These are phyloP conservation scores for Ectemnius continuus DNA, from an alignment of 2,888 invertebrate species.

Conservation along the genomic window DNA sequence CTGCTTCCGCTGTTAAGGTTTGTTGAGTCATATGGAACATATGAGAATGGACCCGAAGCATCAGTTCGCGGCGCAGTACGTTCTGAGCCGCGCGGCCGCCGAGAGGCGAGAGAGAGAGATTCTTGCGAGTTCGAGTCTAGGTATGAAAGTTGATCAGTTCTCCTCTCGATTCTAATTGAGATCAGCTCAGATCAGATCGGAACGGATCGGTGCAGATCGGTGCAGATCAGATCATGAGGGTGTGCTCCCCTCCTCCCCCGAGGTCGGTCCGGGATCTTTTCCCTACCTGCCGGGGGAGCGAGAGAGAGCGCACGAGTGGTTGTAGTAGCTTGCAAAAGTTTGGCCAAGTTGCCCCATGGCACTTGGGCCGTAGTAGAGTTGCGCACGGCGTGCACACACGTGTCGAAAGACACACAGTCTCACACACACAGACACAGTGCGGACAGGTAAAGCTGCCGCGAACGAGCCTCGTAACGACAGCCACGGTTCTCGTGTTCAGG, in stretches of 20 bases:
- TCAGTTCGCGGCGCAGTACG: slow-evolving; percentile 96
- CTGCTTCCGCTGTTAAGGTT: slow-evolving; percentile 81
- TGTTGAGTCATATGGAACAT: slow-evolving; percentile 96
- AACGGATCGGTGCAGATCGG: neutral
- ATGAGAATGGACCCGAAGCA: slow-evolving; percentile 98
- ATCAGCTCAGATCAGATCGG: neutral
- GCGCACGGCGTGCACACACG: too few species aligned
- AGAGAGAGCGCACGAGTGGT: too few species aligned
- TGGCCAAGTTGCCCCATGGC: too few species aligned
- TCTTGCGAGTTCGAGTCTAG: slow-evolving; percentile 79
- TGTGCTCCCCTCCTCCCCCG: neutral
- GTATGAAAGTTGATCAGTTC: slow-evolving; percentile 54
- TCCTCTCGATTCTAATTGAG: neutral
- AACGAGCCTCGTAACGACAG: slow-evolving; percentile 26
- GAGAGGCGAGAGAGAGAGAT: slow-evolving; percentile 92
- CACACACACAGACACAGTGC: too few species aligned
- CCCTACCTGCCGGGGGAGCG: too few species aligned
- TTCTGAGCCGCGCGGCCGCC: slow-evolving; percentile 92
- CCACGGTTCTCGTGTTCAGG: slow-evolving; percentile 67
- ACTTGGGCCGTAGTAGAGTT: too few species aligned
- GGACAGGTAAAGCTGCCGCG: too few species aligned
- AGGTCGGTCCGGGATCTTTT: neutral
- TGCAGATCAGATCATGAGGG: neutral
- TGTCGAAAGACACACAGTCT: too few species aligned
- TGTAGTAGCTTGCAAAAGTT: too few species aligned